phyloP scores from a whole-genome alignment of 2,888 invertebrate species.

The Deroplatys truncata region DNA sequence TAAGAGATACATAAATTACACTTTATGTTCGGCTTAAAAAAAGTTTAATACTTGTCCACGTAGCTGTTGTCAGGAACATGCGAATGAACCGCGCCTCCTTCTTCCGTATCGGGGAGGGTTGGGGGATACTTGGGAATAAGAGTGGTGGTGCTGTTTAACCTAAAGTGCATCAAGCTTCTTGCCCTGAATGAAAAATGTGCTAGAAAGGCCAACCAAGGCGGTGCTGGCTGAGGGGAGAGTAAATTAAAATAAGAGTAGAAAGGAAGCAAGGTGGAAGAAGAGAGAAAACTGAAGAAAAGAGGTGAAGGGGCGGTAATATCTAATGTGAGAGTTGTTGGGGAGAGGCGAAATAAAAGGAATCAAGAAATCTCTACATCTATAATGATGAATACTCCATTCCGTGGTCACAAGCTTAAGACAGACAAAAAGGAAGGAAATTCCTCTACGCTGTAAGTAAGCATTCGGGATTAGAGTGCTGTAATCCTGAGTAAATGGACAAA shows the following conservation, averaged over 20 bases:
- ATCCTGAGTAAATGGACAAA: too few species aligned
- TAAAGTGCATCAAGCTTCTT: constrained; percentile 16
- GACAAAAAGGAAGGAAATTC: background rate
- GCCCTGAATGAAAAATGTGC: constrained; percentile 15
- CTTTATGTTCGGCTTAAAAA: background rate
- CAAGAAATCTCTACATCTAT: background rate
- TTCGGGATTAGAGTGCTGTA: too few species aligned
- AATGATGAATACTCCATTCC: background rate
- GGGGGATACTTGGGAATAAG: constrained; percentile 4
- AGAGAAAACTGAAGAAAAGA: background rate
- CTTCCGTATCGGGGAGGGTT: background rate
- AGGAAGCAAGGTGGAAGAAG: background rate
- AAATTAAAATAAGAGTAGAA: constrained; percentile 9
- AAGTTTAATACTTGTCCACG: background rate
- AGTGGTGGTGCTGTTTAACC: constrained; percentile 14
- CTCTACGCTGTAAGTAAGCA: background rate
- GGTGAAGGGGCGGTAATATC: background rate
- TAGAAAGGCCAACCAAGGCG: background rate
- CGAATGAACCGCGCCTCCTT: background rate
- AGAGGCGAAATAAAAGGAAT: background rate
- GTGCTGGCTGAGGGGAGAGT: background rate
- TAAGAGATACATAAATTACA: background rate
- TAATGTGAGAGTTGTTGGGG: background rate
- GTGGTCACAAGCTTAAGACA: background rate
- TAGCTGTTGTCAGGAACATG: background rate